These are phyloP conservation scores for Crambe crambe DNA, from an alignment of 37 sponge, comb jelly and placozoan species.

Conservation along the genomic window DNA sequence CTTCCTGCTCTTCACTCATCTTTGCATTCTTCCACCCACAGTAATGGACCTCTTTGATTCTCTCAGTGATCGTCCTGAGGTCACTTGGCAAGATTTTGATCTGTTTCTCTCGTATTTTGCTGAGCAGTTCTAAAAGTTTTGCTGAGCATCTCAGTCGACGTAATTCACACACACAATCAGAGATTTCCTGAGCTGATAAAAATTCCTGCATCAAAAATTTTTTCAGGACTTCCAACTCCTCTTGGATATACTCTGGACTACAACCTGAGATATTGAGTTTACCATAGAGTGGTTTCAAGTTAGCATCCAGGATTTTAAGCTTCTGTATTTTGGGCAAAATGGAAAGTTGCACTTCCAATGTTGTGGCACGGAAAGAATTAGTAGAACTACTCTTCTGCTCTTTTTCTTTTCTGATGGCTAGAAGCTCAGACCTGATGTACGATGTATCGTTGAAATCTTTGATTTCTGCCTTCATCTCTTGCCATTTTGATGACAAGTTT, in stretches of 20 bases:
- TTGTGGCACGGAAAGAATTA: background rate
- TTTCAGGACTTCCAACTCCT: background rate
- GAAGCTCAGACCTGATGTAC: background rate
- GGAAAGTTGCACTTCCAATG: conserved; percentile 38
- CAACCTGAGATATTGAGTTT: background rate
- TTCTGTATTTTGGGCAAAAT: conserved; percentile 12
- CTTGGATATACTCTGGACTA: background rate
- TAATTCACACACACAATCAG: conserved; percentile 55
- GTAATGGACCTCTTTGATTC: background rate
- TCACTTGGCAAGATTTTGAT: background rate
- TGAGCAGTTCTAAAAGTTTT: conserved; percentile 16
- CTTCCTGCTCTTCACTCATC: conserved; percentile 26
- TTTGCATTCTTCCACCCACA: conserved; percentile 3
- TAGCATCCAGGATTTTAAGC: background rate
- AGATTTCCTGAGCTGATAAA: conserved; percentile 46
- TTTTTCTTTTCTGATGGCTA: background rate
- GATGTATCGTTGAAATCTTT: background rate
- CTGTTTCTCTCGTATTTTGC: conserved; percentile 2
- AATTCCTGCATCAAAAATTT: conserved; percentile 32
- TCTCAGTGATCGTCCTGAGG: background rate
- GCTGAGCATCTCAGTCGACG: conserved; percentile 25
- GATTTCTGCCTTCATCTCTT: background rate
- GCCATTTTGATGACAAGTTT: background rate
- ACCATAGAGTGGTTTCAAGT: background rate
- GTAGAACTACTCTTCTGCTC: no score